Percentiles rank a stretch among this genome's conserved stretches.
phyloP scores from a whole-genome alignment of 2,797 vertebrate genomes.

The Alfaro cultratus region DNA sequence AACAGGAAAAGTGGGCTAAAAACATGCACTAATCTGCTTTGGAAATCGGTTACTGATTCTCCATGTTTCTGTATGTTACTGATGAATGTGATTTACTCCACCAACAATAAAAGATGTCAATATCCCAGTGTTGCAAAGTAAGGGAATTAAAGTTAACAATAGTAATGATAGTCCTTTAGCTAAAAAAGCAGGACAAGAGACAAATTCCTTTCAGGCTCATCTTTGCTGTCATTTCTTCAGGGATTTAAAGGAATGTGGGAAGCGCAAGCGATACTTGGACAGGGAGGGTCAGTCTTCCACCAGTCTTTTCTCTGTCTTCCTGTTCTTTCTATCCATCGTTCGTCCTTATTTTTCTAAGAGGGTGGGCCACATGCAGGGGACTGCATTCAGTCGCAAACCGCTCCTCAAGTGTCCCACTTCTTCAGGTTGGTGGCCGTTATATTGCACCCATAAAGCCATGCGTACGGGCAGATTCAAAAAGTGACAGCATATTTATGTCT shows the following conservation, averaged over 20 bases:
- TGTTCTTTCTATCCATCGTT: constrained; percentile 46
- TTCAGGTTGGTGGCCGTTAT: constrained; percentile 23
- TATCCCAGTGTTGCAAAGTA: neutral
- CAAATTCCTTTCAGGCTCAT: constrained; percentile 69
- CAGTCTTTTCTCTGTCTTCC: constrained; percentile 66
- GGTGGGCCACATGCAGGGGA: constrained; percentile 37
- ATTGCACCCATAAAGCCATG: constrained; percentile 13
- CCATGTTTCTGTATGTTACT: constrained; percentile 16
- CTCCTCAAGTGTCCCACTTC: constrained; percentile 28
- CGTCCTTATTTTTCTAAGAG: constrained; percentile 27
- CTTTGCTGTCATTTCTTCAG: constrained; percentile 56
- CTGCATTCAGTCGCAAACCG: constrained; percentile 9
- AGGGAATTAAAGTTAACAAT: neutral
- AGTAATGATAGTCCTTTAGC: constrained; percentile 17
- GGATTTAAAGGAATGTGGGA: constrained; percentile 72
- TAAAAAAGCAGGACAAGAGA: constrained; percentile 37
- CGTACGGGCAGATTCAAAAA: constrained; percentile 20
- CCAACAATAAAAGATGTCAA: constrained; percentile 8
- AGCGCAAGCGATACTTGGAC: constrained; percentile 66
- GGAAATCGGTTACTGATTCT: constrained; percentile 24
- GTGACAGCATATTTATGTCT: constrained; percentile 63
- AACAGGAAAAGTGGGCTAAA: constrained; percentile 18
- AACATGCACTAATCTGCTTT: constrained; percentile 25
- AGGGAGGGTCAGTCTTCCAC: constrained; percentile 59
- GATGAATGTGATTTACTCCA: constrained; percentile 8